These are phyloP conservation scores for Nephotettix cincticeps DNA, from an alignment of 1,140 invertebrate species.

Conservation along the genomic window DNA sequence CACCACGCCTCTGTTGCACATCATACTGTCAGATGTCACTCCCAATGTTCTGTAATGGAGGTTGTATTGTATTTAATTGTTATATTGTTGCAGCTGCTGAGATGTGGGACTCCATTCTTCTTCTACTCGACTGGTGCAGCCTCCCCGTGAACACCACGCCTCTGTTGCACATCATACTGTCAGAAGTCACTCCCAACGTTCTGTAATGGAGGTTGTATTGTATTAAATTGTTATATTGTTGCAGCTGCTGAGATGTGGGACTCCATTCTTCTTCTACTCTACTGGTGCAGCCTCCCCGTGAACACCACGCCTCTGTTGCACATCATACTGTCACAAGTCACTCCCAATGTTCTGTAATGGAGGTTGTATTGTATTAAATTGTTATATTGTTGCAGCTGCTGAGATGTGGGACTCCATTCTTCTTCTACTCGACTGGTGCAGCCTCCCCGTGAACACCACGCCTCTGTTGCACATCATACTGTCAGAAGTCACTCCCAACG, in stretches of 20 bases:
- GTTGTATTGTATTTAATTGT: too few relatives aligned
- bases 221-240: too few relatives aligned
- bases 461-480: slow-evolving; percentile 12
- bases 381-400: too few relatives aligned
- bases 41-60: too few relatives aligned
- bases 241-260: too few relatives aligned
- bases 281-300: too few relatives aligned
- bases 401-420: neutral
- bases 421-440: neutral
- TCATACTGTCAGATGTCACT: neutral
- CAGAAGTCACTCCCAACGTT: neutral
- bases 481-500: neutral
- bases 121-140: too few relatives aligned
- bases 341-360: neutral
- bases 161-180: neutral
- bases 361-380: too few relatives aligned
- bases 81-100: too few relatives aligned
- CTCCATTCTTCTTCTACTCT: too few relatives aligned
- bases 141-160: neutral
- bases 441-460: neutral
- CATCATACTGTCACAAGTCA: neutral
- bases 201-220: too few relatives aligned
- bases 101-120: too few relatives aligned
- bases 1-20: neutral
- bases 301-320: neutral